Conservation (phyloP, 1,140 invertebrate species). For the Trichonephila inaurata region DNA sequence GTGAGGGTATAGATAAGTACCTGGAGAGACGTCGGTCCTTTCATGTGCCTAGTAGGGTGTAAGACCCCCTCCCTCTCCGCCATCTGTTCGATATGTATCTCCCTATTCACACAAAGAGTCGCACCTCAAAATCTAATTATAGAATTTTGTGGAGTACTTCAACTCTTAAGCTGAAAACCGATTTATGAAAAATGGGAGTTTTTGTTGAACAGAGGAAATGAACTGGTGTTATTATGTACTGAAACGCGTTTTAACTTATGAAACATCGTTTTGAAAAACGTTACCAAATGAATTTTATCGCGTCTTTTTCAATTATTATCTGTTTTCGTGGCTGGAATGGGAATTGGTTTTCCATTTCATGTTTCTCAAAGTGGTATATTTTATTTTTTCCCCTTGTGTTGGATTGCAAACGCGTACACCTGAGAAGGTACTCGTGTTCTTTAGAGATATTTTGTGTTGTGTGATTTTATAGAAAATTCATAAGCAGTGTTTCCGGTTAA, state of each 20-base stretch:
- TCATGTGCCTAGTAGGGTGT: background rate
- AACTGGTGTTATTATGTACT: background rate
- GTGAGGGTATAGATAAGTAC: conserved; percentile 8
- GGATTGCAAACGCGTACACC: too few species aligned
- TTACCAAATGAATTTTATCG: too few species aligned
- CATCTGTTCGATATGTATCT: conserved; percentile 26
- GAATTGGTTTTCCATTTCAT: too few species aligned
- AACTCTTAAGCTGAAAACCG: conserved; percentile 1
- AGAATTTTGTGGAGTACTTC: background rate
- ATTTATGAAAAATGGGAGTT: conserved; percentile 11
- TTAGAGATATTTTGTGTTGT: too few species aligned
- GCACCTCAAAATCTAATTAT: conserved; percentile 28
- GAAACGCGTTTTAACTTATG: background rate
- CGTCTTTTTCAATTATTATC: too few species aligned
- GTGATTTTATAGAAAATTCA: too few species aligned
- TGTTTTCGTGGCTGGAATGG: too few species aligned
- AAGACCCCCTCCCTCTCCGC: background rate
- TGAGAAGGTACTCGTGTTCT: too few species aligned
- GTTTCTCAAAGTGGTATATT: too few species aligned
- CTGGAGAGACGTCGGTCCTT: background rate
- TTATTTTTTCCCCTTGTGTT: too few species aligned
- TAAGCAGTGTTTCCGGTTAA: too few species aligned
- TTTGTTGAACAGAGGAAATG: background rate
- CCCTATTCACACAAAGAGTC: background rate
- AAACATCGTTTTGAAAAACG: background rate